phyloP scores from a whole-genome alignment of 2,797 vertebrate genomes.

The Parotocinclus haroldoi region DNA sequence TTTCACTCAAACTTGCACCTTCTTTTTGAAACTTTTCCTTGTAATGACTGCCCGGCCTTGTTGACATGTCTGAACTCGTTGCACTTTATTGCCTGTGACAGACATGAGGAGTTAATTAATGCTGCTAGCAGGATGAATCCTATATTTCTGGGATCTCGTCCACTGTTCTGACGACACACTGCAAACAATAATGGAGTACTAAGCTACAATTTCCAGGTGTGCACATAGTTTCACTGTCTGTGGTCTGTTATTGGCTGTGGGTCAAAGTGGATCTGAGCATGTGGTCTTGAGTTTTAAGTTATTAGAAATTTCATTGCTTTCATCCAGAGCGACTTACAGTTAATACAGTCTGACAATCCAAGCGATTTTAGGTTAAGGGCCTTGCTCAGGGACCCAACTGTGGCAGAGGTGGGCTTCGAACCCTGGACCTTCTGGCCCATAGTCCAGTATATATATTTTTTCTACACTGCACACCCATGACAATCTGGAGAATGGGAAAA shows the following conservation, averaged over 20 bases:
- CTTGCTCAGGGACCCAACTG: too few species aligned
- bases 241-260: background rate
- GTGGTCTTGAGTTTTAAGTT: too few species aligned
- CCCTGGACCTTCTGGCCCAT: too few species aligned
- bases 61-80: constrained; percentile 44
- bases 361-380: too few species aligned
- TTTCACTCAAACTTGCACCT: constrained; percentile 34
- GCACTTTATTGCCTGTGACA: constrained; percentile 48
- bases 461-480: too few species aligned
- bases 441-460: too few species aligned
- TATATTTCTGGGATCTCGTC: constrained; percentile 63
- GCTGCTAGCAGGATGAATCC: constrained; percentile 34
- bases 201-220: constrained; percentile 40
- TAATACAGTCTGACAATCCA: too few species aligned
- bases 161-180: constrained; percentile 62
- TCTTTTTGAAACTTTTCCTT: constrained; percentile 17
- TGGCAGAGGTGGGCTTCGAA: too few species aligned
- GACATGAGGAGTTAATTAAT: constrained; percentile 53
- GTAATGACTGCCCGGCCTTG: constrained; percentile 35
- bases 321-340: too few species aligned
- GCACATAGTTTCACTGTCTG: constrained; percentile 19
- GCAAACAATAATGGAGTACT: constrained; percentile 54
- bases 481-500: too few species aligned
- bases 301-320: too few species aligned
- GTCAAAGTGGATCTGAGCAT: too few species aligned